Conservation (phyloP, 2,888 invertebrate genomes). For the Cantharis lateralis region DNA sequence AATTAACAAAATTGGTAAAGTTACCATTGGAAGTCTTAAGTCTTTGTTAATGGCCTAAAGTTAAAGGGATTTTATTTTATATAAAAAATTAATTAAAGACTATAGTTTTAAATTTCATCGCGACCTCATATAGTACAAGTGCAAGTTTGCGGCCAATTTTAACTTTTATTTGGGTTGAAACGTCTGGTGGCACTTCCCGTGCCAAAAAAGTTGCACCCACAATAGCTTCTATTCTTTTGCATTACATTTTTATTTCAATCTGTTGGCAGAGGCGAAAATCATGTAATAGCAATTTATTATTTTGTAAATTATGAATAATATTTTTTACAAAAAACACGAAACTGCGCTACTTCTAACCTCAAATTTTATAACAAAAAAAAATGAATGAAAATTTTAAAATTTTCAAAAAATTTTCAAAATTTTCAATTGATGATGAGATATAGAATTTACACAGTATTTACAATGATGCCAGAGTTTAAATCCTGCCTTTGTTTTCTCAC, state of each 20-base stretch:
- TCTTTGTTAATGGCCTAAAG: not conserved
- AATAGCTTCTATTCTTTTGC: not conserved
- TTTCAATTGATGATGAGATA: not conserved
- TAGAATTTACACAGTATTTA: too few relatives aligned
- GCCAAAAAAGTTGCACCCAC: constrained; percentile 19
- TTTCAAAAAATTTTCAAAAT: not conserved
- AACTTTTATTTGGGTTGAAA: constrained; percentile 36
- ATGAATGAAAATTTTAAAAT: too few relatives aligned
- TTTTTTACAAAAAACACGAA: not conserved
- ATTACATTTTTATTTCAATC: not conserved
- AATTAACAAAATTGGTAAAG: not conserved
- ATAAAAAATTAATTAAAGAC: not conserved
- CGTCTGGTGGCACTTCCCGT: not conserved
- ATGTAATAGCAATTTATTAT: not conserved
- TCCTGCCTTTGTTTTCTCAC: not conserved
- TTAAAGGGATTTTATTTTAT: not conserved
- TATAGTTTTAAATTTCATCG: not conserved
- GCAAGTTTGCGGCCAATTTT: constrained; percentile 29
- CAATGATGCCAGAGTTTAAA: too few relatives aligned
- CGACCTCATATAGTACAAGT: constrained; percentile 31
- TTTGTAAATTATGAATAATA: not conserved
- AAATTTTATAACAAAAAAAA: not conserved
- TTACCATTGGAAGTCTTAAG: not conserved
- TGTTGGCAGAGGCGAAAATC: not conserved
- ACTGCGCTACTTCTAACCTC: not conserved